Percentiles rank a stretch among this genome's conserved stretches.
Evolutionary conservation across 2,113 vertebrate species (phyloP).

Genomic region (Columba livia): DNA sequence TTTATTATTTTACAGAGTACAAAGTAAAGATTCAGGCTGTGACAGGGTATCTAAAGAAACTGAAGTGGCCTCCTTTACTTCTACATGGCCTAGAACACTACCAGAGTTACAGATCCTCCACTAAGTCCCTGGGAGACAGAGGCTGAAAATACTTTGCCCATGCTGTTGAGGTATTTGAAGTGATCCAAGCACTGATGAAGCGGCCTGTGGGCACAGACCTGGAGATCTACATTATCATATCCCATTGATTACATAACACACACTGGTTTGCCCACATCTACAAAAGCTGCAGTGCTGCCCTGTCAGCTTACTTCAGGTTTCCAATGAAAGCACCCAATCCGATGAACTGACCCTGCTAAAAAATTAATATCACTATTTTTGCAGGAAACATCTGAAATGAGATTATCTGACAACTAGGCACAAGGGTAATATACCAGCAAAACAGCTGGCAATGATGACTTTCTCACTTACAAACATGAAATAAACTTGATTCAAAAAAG

Average conservation of each 20-base stretch:
- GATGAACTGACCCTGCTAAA: neutral
- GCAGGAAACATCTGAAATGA: neutral
- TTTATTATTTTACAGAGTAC: neutral
- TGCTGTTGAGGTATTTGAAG: neutral
- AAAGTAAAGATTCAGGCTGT: neutral
- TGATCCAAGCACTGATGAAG: neutral
- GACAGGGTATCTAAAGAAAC: neutral
- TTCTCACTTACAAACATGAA: neutral
- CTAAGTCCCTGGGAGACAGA: neutral
- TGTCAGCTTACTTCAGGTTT: neutral
- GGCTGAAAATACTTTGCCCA: neutral
- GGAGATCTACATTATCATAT: neutral
- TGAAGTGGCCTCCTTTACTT: fast-evolving
- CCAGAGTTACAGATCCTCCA: neutral
- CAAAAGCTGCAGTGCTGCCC: neutral
- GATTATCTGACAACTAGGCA: neutral
- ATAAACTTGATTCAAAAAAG: neutral
- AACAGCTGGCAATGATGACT: neutral
- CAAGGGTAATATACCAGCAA: neutral
- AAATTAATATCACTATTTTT: neutral
- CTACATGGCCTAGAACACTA: neutral
- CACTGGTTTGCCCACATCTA: neutral
- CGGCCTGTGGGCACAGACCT: neutral
- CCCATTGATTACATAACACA: neutral
- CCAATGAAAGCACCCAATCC: neutral